A percentile compares a stretch with the other conserved stretches of the same genome.
Conservation (phyloP, 1,140 invertebrate genomes). For the Brachionus rubens region DNA sequence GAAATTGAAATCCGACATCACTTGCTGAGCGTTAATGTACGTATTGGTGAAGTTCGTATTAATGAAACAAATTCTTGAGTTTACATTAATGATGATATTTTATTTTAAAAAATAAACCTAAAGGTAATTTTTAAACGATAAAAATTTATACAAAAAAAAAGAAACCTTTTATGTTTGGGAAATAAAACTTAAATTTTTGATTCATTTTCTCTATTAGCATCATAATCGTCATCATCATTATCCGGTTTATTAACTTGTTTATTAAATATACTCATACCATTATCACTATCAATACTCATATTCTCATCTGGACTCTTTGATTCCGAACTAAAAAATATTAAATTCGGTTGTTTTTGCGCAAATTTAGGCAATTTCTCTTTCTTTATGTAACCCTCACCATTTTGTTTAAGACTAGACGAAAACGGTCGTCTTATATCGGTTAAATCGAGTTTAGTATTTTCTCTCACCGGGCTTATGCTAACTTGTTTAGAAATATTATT, state of each 20-base stretch:
- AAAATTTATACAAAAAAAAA: no score
- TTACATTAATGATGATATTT: no score
- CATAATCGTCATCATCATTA: background rate
- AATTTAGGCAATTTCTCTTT: conserved; percentile 38
- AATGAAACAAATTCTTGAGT: no score
- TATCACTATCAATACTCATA: conserved; percentile 38
- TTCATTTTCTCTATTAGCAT: background rate
- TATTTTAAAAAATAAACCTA: no score
- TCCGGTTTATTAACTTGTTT: background rate
- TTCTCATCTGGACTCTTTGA: conserved; percentile 20
- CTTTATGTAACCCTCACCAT: conserved; percentile 29
- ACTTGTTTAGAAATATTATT: conserved; percentile 32
- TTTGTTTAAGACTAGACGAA: conserved; percentile 12
- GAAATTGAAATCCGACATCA: no score
- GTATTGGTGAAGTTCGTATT: no score
- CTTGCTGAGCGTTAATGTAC: no score
- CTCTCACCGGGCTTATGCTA: background rate
- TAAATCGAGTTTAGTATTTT: conserved; percentile 13
- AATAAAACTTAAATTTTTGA: conserved; percentile 37
- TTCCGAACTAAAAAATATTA: conserved; percentile 16
- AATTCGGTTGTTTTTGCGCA: conserved; percentile 22
- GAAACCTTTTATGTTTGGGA: no score
- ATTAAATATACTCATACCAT: conserved; percentile 14
- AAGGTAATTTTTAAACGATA: no score
- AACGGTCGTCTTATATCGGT: conserved; percentile 19